A percentile compares a stretch with the other conserved stretches of the same genome.
These are phyloP conservation scores for Mesitornis unicolor DNA, from an alignment of 2,113 vertebrate genomes.

Conservation along the genomic window DNA sequence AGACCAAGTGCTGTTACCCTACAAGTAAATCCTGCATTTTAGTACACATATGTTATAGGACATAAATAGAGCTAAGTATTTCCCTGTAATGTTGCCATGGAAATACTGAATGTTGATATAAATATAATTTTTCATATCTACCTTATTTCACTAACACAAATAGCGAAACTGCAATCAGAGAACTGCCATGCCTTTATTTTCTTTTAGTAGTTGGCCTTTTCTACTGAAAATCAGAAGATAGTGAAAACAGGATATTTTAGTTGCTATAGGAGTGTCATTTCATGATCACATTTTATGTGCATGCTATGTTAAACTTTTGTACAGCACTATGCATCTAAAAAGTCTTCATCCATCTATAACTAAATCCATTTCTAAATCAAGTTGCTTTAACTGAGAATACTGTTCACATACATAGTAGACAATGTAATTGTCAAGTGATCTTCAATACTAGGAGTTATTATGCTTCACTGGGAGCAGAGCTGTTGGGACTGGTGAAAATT, in stretches of 20 bases:
- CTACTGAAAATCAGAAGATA: neutral
- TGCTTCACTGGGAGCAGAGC: neutral
- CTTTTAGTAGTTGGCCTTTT: neutral
- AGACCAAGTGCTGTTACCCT: neutral
- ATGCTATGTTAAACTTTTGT: neutral
- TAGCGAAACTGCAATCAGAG: neutral
- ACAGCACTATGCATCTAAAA: neutral
- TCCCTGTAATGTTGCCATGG: neutral
- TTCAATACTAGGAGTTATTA: neutral
- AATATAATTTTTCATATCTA: neutral
- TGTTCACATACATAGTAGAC: neutral
- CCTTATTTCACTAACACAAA: neutral
- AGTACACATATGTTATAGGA: neutral
- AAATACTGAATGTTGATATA: neutral
- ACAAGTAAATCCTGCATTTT: neutral
- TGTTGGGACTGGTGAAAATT: neutral
- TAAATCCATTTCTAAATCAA: neutral
- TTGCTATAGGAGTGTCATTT: neutral
- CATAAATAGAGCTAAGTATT: neutral
- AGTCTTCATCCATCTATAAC: neutral
- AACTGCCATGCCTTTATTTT: neutral
- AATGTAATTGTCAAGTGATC: neutral
- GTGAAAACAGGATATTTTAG: neutral
- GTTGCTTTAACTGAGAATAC: neutral
- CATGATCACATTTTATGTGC: neutral